A percentile compares a stretch with the other conserved stretches of the same genome.
Conservation (phyloP, 2,797 vertebrate species). For the Muraenolepis orangiensis region DNA sequence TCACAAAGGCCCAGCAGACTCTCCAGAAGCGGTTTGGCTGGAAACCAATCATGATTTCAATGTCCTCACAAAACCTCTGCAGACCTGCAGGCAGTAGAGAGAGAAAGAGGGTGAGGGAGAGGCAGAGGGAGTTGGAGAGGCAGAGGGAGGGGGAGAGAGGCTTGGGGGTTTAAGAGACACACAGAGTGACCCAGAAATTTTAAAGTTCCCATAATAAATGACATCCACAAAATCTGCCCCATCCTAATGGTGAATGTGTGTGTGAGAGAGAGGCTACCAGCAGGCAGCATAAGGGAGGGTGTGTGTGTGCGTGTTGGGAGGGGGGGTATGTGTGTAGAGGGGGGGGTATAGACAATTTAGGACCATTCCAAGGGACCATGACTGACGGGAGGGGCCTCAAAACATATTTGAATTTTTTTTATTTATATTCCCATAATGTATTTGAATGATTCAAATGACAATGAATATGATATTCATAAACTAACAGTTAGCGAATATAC, state of each 20-base stretch:
- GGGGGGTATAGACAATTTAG: too few relatives aligned
- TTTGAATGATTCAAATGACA: too few relatives aligned
- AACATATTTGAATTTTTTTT: too few relatives aligned
- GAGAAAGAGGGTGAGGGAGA: neutral
- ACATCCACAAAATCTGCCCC: neutral
- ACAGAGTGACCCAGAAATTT: constrained; percentile 2
- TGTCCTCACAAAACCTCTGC: constrained; percentile 96
- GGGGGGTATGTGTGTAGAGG: too few relatives aligned
- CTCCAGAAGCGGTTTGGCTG: constrained; percentile 97
- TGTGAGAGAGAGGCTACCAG: neutral
- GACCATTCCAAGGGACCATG: too few relatives aligned
- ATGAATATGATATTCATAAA: too few relatives aligned
- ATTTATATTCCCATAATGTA: too few relatives aligned
- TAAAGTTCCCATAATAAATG: constrained; percentile 1
- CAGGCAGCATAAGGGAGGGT: too few relatives aligned
- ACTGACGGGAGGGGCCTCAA: too few relatives aligned
- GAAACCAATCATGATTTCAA: constrained; percentile 99
- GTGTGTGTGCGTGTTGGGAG: too few relatives aligned
- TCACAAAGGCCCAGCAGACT: constrained; percentile 97
- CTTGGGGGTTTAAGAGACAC: neutral
- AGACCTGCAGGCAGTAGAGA: constrained; percentile 72
- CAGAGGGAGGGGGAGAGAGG: constrained; percentile 3
- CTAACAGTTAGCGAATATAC: too few relatives aligned
- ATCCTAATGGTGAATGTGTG: neutral
- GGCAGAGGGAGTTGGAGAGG: neutral